Percentiles rank a stretch among this genome's conserved stretches.
These are phyloP conservation scores for Druceiella hillmani DNA, from an alignment of 2,888 invertebrate species.

Conservation along the genomic window DNA sequence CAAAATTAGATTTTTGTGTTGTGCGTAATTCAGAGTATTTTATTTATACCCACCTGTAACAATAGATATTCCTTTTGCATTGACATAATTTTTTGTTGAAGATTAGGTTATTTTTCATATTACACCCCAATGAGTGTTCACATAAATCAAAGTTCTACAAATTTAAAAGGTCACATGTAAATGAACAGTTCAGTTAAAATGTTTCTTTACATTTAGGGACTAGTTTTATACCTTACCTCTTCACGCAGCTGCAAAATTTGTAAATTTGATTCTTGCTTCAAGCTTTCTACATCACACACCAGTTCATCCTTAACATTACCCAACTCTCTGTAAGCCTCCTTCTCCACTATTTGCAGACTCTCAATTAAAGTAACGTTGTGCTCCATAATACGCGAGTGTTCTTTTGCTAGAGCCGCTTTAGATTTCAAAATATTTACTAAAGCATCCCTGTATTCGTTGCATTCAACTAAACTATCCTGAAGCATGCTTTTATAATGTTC, in stretches of 20 bases:
- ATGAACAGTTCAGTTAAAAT: no score
- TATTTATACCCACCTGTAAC: no score
- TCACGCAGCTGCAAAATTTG: slow-evolving; percentile 41
- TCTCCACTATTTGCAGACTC: slow-evolving; percentile 44
- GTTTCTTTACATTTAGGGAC: no score
- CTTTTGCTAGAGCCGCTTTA: slow-evolving; percentile 43
- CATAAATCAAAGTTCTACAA: no score
- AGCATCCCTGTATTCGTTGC: slow-evolving; percentile 46
- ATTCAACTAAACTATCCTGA: slow-evolving; percentile 37
- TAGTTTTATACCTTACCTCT: slow-evolving; percentile 33
- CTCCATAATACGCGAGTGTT: slow-evolving; percentile 46
- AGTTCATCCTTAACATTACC: slow-evolving; percentile 44
- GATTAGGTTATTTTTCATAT: no score
- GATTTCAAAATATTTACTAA: slow-evolving; percentile 45
- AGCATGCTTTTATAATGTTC: slow-evolving; percentile 35
- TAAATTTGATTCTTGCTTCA: slow-evolving; percentile 41
- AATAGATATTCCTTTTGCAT: no score
- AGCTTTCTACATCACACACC: slow-evolving; percentile 43
- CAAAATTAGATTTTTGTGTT: no score
- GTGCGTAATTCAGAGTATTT: no score
- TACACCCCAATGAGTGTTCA: no score
- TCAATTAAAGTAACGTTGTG: slow-evolving; percentile 46
- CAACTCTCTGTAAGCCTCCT: slow-evolving; percentile 44
- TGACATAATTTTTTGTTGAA: no score
- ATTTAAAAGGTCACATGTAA: no score